Conservation (phyloP, 92 coral and sea anemone species). For the Parazoanthus atlanticus region DNA sequence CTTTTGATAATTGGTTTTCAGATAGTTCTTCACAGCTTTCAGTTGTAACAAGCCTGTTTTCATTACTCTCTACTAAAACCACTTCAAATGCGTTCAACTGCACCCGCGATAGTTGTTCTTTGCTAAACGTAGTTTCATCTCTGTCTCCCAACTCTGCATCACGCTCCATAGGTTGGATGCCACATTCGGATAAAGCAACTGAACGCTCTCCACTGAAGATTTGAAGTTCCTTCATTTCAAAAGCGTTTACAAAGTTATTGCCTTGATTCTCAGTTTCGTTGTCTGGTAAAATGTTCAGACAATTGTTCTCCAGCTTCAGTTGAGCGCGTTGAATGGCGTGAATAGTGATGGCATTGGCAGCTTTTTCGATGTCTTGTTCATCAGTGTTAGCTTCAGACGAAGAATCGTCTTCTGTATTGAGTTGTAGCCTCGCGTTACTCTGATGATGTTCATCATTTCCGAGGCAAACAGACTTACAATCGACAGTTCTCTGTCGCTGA, state of each 20-base stretch:
- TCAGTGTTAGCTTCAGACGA: neutral
- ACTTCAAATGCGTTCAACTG: neutral
- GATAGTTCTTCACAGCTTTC: neutral
- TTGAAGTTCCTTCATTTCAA: neutral
- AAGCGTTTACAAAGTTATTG: neutral
- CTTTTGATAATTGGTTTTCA: neutral
- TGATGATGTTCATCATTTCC: neutral
- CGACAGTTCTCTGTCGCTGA: neutral
- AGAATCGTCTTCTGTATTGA: neutral
- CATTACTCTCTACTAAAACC: neutral
- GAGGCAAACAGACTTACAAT: neutral
- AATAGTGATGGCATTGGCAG: neutral
- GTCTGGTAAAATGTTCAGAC: neutral
- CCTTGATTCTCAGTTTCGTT: neutral
- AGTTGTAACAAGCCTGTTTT: neutral
- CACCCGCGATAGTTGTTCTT: neutral
- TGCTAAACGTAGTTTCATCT: neutral
- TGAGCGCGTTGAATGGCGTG: neutral
- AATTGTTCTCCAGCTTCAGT: neutral
- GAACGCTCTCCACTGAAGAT: neutral
- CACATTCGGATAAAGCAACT: neutral
- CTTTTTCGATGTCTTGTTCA: neutral
- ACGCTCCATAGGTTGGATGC: neutral
- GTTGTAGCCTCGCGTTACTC: neutral
- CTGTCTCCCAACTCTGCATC: neutral